Evolutionary conservation across 2,113 vertebrate genomes (phyloP).

Genomic region (Lethenteron camtschaticum): DNA sequence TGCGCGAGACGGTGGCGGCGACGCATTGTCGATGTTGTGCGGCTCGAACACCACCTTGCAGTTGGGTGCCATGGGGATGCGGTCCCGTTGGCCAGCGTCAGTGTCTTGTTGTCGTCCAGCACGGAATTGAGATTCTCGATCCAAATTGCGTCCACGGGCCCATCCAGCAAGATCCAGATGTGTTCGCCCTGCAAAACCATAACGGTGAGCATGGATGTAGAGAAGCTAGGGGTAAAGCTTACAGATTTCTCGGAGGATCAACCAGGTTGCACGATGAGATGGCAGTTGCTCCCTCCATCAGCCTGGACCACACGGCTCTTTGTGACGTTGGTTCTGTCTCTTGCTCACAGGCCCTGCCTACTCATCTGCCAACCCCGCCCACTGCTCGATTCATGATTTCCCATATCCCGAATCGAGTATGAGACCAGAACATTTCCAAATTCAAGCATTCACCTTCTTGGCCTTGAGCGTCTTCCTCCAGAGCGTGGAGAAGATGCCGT

Average conservation of each 20-base stretch:
- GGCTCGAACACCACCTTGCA: conserved; percentile 39
- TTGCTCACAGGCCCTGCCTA: no score
- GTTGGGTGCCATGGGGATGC: conserved; percentile 34
- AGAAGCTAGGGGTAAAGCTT: no score
- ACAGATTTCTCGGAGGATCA: background rate
- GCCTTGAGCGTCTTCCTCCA: conserved; percentile 54
- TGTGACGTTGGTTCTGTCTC: background rate
- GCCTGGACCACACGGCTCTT: background rate
- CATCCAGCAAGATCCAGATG: conserved; percentile 35
- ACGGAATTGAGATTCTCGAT: conserved; percentile 38
- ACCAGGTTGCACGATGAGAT: background rate
- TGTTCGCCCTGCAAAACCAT: conserved; percentile 23
- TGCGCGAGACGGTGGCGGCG: conserved; percentile 34
- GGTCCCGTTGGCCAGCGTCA: conserved; percentile 35
- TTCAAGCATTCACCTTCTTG: conserved; percentile 32
- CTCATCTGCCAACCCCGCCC: background rate
- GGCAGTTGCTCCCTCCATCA: background rate
- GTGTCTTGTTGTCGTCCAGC: conserved; percentile 37
- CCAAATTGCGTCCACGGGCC: conserved; percentile 37
- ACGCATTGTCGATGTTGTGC: conserved; percentile 42
- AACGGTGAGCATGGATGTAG: background rate
- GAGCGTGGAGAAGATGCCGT: conserved; percentile 49
- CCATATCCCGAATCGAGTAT: background rate
- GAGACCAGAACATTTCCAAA: background rate
- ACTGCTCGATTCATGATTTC: background rate